Evolutionary conservation across 2,888 invertebrate genomes (phyloP), one percentile per base, ranked within the genome.

Genomic region (Drosophila subsilvestris): DNA sequence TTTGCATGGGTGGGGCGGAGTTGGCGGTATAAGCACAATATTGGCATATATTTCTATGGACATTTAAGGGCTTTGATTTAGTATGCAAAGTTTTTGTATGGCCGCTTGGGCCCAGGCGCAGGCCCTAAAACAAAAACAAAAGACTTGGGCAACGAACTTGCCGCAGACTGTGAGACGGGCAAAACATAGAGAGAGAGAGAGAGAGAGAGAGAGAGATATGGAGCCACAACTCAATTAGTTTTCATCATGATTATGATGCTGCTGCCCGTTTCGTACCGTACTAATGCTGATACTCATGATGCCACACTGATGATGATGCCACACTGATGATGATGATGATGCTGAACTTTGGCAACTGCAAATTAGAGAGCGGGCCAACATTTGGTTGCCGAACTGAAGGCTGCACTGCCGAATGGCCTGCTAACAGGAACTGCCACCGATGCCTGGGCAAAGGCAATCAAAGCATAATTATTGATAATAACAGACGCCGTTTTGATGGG

Each of bases 401-500:
- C 66, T 70, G 74, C 71, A 66, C 29, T 71, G 71, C 32, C 71
- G 74, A 71, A 74, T 53, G 75, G 71, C 67, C 75, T 71, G 71
- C 67, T 67, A 74, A 57, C 74, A 71, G 75, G 74, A 71, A 71
- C 75, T 50, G 42, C 59, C 27, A 47, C 42, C 50, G n/a, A 27
- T 53, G 37, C 9, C 47, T 48, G 58, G 42, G 74, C 67, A 69
- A 75, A 71, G 68, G 70, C 72, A 72, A 75, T 72, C 79, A 89
- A 88, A 90, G 77, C 88, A 89, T 89, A 88, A 90, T 88, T 88
- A 88, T 90, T 86, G 88, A 90, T 88, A 88, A 88, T 88, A 83
- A 86, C 84, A 89, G 74, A 80, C 81, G 85, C 67, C 89, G 87
- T 79, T 84, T 76, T 80, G 89, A 85, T 85, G 79, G 56, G 67